Evolutionary conservation across 2,113 vertebrate species (phyloP).

Genomic region (Nothoprocta pentlandii): DNA sequence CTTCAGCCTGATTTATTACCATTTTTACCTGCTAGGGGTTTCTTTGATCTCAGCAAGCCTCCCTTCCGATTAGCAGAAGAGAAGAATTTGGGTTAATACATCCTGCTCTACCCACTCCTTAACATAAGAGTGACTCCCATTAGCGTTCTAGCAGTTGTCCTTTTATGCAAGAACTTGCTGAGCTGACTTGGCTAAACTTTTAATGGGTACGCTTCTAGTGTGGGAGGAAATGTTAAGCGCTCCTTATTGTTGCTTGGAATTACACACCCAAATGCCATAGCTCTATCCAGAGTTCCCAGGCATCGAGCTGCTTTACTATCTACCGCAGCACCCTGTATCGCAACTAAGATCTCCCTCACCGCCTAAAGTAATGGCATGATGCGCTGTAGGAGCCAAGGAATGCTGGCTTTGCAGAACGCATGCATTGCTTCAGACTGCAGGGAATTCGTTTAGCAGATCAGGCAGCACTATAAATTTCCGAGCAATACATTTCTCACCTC

Average conservation of each 20-base stretch:
- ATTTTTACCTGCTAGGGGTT: constrained; percentile 20
- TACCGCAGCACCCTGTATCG: constrained; percentile 6
- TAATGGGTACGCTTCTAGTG: constrained; percentile 29
- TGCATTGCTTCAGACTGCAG: constrained; percentile 27
- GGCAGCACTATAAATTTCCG: constrained; percentile 41
- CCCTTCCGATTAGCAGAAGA: neutral
- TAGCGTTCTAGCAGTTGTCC: neutral
- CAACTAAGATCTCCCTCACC: constrained; percentile 23
- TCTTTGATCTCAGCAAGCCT: constrained; percentile 35
- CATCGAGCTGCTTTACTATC: constrained; percentile 2
- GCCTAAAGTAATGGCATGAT: constrained; percentile 48
- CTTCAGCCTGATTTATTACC: neutral
- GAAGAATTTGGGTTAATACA: constrained; percentile 22
- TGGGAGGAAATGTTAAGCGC: constrained; percentile 62
- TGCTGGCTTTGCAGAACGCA: constrained; percentile 49
- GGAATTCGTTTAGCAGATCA: constrained; percentile 43
- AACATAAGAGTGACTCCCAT: constrained; percentile 33
- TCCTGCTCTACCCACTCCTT: constrained; percentile 11
- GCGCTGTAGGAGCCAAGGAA: constrained; percentile 17
- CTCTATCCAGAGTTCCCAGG: constrained; percentile 53
- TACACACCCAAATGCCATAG: constrained; percentile 52
- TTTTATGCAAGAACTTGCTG: constrained; percentile 55
- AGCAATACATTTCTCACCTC: neutral
- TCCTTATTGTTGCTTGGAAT: constrained; percentile 52
- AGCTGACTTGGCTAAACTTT: constrained; percentile 63